Conservation (phyloP, 2,797 vertebrate species). For the Sebastes hubbsi region DNA sequence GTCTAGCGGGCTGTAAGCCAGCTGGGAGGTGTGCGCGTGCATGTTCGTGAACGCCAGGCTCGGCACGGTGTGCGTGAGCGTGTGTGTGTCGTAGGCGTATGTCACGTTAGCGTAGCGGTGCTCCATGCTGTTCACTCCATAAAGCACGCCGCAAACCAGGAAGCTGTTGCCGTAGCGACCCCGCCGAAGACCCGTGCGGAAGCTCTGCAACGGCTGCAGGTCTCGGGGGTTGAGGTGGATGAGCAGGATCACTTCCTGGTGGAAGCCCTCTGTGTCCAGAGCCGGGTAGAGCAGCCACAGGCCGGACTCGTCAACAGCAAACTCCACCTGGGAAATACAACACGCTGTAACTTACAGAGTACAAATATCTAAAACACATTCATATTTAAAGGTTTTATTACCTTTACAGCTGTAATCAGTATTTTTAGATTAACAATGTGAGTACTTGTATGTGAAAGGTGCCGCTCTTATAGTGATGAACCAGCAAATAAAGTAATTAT, state of each 20-base stretch:
- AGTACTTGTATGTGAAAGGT: not conserved
- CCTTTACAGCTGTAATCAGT: not conserved
- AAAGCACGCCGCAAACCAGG: constrained; percentile 94
- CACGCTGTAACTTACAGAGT: not conserved
- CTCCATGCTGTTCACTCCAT: constrained; percentile 90
- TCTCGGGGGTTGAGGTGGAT: constrained; percentile 88
- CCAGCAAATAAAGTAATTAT: no score
- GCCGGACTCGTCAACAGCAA: constrained; percentile 92
- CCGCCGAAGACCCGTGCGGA: constrained; percentile 90
- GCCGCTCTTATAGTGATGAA: no score
- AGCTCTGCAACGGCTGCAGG: constrained; percentile 89
- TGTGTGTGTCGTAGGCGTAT: constrained; percentile 95
- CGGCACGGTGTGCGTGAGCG: constrained; percentile 93
- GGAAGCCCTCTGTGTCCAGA: constrained; percentile 90
- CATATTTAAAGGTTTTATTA: not conserved
- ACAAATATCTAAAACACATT: not conserved
- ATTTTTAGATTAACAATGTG: not conserved
- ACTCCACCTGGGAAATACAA: constrained; percentile 84
- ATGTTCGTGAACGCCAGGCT: constrained; percentile 89
- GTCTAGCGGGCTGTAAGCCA: constrained; percentile 94
- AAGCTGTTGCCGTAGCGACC: constrained; percentile 92
- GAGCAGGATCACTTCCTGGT: constrained; percentile 92
- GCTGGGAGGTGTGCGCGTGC: constrained; percentile 89
- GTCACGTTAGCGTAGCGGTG: constrained; percentile 90
- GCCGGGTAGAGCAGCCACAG: constrained; percentile 95